Conservation (phyloP, 2,797 vertebrate genomes). For the Danio albolineatus region DNA sequence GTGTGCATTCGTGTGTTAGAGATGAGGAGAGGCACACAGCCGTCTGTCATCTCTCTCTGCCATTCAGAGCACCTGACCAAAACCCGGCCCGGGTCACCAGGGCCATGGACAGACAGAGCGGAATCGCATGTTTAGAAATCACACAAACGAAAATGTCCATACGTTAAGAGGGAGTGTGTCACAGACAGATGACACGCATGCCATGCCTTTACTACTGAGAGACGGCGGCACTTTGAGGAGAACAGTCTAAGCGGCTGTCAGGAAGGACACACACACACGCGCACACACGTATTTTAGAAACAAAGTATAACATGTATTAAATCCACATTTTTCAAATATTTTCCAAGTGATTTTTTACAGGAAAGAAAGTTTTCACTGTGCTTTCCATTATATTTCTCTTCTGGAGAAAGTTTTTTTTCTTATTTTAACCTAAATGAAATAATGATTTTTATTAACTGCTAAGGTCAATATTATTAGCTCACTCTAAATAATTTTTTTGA, state of each 20-base stretch:
- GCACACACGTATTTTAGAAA: not conserved
- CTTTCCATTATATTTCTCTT: too few species aligned
- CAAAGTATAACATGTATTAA: not conserved
- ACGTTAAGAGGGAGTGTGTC: conserved; percentile 27
- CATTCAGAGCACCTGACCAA: conserved; percentile 69
- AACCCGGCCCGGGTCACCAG: conserved; percentile 57
- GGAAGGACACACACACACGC: conserved; percentile 25
- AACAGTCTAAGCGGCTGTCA: conserved; percentile 66
- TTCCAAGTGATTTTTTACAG: too few species aligned
- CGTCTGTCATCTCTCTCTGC: conserved; percentile 65
- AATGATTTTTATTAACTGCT: too few species aligned
- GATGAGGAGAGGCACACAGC: conserved; percentile 20
- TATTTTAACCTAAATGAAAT: too few species aligned
- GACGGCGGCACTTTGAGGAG: conserved; percentile 63
- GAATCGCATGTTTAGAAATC: conserved; percentile 56
- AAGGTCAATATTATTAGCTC: too few species aligned
- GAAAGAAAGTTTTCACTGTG: too few species aligned
- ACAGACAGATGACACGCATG: conserved; percentile 73
- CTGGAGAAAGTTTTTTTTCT: too few species aligned
- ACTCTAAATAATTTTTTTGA: too few species aligned
- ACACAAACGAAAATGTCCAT: conserved; percentile 64
- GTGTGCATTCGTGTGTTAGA: conserved; percentile 7
- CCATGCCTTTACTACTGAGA: conserved; percentile 63
- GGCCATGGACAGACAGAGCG: conserved; percentile 65
- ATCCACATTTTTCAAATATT: not conserved